These are phyloP conservation scores for Umimayanthus chanpuru DNA, from an alignment of 92 coral and sea anemone species.

Conservation along the genomic window DNA sequence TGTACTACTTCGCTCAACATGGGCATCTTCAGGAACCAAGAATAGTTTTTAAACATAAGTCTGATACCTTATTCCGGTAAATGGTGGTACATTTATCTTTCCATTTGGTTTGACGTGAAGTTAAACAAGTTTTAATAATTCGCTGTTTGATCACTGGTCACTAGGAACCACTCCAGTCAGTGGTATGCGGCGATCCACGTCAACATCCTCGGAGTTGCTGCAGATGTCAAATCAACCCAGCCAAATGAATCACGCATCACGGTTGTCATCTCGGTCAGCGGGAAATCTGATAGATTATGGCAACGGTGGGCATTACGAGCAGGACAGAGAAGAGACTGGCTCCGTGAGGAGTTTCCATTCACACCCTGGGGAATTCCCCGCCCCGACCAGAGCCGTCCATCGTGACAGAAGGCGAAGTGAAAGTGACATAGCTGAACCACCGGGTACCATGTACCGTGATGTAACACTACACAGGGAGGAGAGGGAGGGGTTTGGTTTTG, in stretches of 20 bases:
- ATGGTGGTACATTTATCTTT: too few relatives aligned
- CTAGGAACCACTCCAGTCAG: conserved; percentile 67
- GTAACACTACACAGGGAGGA: conserved; percentile 74
- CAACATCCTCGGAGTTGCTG: conserved; percentile 59
- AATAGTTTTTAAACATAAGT: too few relatives aligned
- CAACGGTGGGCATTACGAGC: conserved; percentile 45
- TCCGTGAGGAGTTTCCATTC: conserved; percentile 66
- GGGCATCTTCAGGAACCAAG: too few relatives aligned
- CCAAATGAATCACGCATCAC: conserved; percentile 44
- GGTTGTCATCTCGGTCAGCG: conserved; percentile 85
- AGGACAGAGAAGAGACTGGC: conserved; percentile 52
- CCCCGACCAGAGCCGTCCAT: conserved; percentile 26
- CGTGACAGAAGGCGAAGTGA: conserved; percentile 81
- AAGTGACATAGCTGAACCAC: conserved; percentile 72
- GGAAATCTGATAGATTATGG: conserved; percentile 88
- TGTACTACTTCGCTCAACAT: too few relatives aligned
- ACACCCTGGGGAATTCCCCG: conserved; percentile 48
- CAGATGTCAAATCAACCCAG: conserved; percentile 40
- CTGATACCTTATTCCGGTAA: too few relatives aligned
- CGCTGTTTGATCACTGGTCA: not conserved
- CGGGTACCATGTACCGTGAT: conserved; percentile 67
- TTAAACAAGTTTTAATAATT: not conserved
- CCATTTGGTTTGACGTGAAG: too few relatives aligned
- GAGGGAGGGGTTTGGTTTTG: conserved; percentile 94
- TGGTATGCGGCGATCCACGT: conserved; percentile 71